These are phyloP conservation scores for Sebastes baramenuke DNA, from an alignment of 2,797 vertebrate genomes.

Conservation along the genomic window DNA sequence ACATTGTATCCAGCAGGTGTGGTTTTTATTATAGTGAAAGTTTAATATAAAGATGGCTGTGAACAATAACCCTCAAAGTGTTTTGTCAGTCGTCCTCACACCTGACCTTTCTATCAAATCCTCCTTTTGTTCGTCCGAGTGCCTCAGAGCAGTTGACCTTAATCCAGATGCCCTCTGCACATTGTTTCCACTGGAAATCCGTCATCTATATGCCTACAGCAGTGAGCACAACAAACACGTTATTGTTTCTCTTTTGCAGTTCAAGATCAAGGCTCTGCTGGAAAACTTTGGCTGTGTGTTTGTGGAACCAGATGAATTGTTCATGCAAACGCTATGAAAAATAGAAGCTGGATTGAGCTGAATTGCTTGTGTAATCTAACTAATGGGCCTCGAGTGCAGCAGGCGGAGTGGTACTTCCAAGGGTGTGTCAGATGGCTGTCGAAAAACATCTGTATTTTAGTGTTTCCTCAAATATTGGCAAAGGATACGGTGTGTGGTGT, in stretches of 20 bases:
- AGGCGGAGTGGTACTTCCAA: slow-evolving; percentile 11
- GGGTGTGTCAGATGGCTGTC: slow-evolving; percentile 49
- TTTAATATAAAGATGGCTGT: not conserved
- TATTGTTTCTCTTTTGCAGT: slow-evolving; percentile 48
- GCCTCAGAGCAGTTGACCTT: slow-evolving; percentile 25
- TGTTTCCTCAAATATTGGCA: slow-evolving; percentile 37
- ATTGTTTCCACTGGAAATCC: slow-evolving; percentile 60
- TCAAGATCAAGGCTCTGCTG: slow-evolving; percentile 22
- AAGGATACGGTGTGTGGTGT: not conserved
- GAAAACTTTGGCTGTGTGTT: slow-evolving; percentile 7
- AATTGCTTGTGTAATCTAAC: slow-evolving; percentile 29
- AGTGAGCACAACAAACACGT: slow-evolving; percentile 46
- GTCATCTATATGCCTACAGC: slow-evolving; percentile 43
- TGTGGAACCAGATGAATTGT: slow-evolving; percentile 1
- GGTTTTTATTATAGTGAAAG: not conserved
- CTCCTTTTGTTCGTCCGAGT: slow-evolving; percentile 49
- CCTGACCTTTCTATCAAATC: slow-evolving; percentile 50
- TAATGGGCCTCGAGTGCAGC: slow-evolving; percentile 21
- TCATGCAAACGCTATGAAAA: slow-evolving; percentile 34
- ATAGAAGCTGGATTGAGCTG: slow-evolving; percentile 3
- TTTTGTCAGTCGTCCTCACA: slow-evolving; percentile 13
- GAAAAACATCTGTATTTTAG: slow-evolving; percentile 50
- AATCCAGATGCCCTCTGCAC: slow-evolving; percentile 47
- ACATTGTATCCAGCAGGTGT: not conserved
- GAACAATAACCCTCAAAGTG: slow-evolving; percentile 18